Evolutionary conservation across 30 jellyfish, hydroid and myxozoan genomes (phyloP).

Genomic region (Mastigias papua): DNA sequence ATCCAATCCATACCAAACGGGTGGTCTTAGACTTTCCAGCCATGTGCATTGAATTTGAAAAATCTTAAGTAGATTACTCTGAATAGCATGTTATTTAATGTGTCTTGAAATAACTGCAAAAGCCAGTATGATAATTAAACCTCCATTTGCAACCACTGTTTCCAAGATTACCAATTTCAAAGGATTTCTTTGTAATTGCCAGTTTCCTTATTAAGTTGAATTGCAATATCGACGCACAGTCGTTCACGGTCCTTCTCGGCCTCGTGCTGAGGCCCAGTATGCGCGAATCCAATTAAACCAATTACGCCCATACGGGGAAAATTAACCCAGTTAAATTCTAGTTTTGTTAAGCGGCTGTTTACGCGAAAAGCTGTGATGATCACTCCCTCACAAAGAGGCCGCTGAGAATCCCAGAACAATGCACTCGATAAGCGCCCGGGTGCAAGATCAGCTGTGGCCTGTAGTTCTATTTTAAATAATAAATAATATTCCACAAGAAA

Average conservation of each 20-base stretch:
- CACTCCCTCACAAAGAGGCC: slow-evolving; percentile 13
- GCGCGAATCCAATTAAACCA: slow-evolving; percentile 34
- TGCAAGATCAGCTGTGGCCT: neutral
- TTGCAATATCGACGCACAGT: slow-evolving; percentile 18
- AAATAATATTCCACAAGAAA: neutral
- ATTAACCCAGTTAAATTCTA: slow-evolving; percentile 21
- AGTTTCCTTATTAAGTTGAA: neutral
- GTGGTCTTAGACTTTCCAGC: neutral
- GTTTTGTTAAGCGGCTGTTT: slow-evolving; percentile 48
- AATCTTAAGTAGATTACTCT: slow-evolving; percentile 8
- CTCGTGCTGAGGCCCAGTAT: slow-evolving; percentile 53
- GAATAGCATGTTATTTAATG: slow-evolving; percentile 2
- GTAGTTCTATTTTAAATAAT: neutral
- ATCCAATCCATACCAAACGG: neutral
- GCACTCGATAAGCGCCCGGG: neutral
- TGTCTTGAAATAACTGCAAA: slow-evolving; percentile 21
- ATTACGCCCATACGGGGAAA: slow-evolving; percentile 29
- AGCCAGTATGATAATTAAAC: slow-evolving; percentile 3
- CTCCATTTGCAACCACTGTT: slow-evolving; percentile 3
- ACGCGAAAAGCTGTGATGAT: slow-evolving; percentile 33
- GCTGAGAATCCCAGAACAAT: neutral
- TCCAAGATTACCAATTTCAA: neutral
- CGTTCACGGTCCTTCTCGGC: slow-evolving; percentile 33
- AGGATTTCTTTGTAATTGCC: neutral
- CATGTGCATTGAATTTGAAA: neutral